Percentiles rank a stretch among this genome's conserved stretches.
Evolutionary conservation across 2,888 invertebrate genomes (phyloP).

Genomic region (Tetrapedia diversipes): DNA sequence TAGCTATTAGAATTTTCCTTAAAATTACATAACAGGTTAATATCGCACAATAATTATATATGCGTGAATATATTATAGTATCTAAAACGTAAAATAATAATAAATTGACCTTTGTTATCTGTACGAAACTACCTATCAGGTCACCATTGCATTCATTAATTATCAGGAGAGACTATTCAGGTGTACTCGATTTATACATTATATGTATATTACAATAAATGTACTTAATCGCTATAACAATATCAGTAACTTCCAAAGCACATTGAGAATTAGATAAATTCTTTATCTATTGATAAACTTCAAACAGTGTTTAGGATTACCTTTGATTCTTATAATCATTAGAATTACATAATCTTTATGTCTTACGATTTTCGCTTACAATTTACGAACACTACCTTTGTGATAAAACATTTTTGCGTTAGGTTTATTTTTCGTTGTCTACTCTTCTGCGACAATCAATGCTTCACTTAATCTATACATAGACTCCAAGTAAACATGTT

Average conservation of each 20-base stretch:
- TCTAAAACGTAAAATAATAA: constrained; percentile 28
- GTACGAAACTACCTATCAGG: constrained; percentile 35
- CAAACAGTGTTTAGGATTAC: background rate
- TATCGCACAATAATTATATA: constrained; percentile 22
- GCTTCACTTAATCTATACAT: constrained; percentile 21
- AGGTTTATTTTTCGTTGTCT: constrained; percentile 50
- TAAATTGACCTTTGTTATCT: constrained; percentile 38
- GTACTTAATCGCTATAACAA: constrained; percentile 25
- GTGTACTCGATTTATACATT: background rate
- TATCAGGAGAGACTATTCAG: constrained; percentile 25
- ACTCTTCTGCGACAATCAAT: constrained; percentile 27
- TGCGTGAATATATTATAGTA: constrained; percentile 9
- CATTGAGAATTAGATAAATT: constrained; percentile 27
- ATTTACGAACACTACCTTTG: constrained; percentile 3
- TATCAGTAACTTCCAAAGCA: constrained; percentile 35
- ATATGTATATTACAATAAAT: constrained; percentile 13
- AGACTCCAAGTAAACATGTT: constrained; percentile 17
- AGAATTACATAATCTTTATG: background rate
- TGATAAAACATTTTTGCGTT: constrained; percentile 14
- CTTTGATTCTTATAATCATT: background rate
- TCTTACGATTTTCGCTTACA: constrained; percentile 2
- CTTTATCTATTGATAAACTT: constrained; percentile 20
- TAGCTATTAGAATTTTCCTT: constrained; percentile 37
- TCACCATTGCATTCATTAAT: constrained; percentile 42
- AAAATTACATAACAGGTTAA: constrained; percentile 41